Conservation (phyloP, 2,888 invertebrate species). For the Copidosoma aretas region DNA sequence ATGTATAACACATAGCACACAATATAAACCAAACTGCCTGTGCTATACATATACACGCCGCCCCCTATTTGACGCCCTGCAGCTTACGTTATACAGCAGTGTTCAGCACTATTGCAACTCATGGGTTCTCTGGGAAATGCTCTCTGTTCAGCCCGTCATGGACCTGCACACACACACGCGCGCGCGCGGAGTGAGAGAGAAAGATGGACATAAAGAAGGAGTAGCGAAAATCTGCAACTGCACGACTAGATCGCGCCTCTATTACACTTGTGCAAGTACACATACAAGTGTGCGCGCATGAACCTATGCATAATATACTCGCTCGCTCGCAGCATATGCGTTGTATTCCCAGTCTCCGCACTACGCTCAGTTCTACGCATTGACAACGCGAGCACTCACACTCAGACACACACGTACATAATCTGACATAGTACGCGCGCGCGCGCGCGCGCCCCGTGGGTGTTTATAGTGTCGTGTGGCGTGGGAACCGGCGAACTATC, state of each 20-base stretch:
- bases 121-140: slow-evolving; percentile 6
- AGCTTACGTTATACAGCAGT: slow-evolving; percentile 19
- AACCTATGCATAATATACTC: background rate
- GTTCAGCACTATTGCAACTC: slow-evolving; percentile 21
- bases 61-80: too few relatives aligned
- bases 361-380: slow-evolving; percentile 35
- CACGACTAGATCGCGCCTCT: slow-evolving; percentile 16
- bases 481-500: slow-evolving; percentile 40
- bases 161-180: too few relatives aligned
- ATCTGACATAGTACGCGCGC: background rate
- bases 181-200: too few relatives aligned
- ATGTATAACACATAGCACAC: too few relatives aligned
- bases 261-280: slow-evolving; percentile 4
- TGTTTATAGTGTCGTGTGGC: slow-evolving; percentile 41
- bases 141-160: slow-evolving; percentile 4
- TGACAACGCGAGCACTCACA: slow-evolving; percentile 2
- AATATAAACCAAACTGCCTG: too few relatives aligned
- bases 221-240: background rate
- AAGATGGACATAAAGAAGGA: slow-evolving; percentile 2
- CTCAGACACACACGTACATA: too few relatives aligned
- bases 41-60: too few relatives aligned
- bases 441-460: slow-evolving; percentile 10
- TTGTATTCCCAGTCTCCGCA: background rate
- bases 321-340: slow-evolving; percentile 25
- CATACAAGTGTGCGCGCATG: background rate